Evolutionary conservation across 2,797 vertebrate species (phyloP).

Genomic region (Lepidocolaptes lacrymiger): DNA sequence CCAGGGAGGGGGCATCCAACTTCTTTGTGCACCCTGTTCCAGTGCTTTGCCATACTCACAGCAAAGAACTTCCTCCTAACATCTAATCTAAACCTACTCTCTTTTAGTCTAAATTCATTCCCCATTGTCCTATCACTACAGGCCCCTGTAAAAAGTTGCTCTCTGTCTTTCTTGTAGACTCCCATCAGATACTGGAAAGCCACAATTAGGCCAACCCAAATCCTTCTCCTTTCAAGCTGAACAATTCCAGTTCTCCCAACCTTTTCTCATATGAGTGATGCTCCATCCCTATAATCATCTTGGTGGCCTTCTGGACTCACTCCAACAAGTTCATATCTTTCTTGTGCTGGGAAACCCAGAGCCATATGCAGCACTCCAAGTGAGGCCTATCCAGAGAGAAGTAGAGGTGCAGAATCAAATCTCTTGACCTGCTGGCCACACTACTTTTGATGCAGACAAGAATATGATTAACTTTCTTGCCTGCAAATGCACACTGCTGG

Average conservation of each 20-base stretch:
- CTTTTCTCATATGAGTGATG: neutral
- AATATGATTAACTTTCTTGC: neutral
- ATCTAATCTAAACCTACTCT: neutral
- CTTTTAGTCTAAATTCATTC: neutral
- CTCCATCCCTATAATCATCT: neutral
- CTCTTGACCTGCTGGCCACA: rapidly evolving
- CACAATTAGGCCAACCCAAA: neutral
- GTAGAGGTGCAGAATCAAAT: neutral
- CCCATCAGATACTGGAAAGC: neutral
- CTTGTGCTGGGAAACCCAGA: neutral
- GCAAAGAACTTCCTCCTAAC: neutral
- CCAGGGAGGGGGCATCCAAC: too few relatives aligned
- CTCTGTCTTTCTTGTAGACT: neutral
- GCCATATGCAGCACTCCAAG: neutral
- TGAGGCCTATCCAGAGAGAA: neutral
- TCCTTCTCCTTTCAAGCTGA: neutral
- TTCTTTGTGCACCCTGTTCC: neutral
- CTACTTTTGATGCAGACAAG: neutral
- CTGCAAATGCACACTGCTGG: neutral
- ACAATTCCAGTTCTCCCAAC: neutral
- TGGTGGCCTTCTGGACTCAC: neutral
- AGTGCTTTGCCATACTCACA: neutral
- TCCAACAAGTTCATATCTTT: neutral
- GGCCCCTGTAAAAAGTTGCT: neutral
- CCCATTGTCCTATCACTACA: neutral